Evolutionary conservation across 2,797 vertebrate species (phyloP).

Genomic region (Coreius guichenoti): DNA sequence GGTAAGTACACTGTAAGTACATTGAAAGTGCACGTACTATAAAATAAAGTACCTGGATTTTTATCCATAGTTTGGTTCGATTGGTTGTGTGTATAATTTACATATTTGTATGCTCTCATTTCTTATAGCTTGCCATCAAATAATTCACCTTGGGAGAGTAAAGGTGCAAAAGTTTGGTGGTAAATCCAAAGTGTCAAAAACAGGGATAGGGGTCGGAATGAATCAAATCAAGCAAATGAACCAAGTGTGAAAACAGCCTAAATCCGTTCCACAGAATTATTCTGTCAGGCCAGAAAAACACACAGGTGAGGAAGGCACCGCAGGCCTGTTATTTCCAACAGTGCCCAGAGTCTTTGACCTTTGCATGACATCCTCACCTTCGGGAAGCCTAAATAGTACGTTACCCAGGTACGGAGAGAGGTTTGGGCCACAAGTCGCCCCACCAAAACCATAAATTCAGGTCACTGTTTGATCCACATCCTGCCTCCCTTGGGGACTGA

Average conservation of each 20-base stretch:
- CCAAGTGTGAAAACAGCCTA: slow-evolving; percentile 16
- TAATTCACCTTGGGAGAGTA: neutral
- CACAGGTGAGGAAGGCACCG: slow-evolving; percentile 53
- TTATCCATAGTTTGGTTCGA: neutral
- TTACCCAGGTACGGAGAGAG: slow-evolving; percentile 43
- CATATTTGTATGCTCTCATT: neutral
- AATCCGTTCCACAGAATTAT: slow-evolving; percentile 38
- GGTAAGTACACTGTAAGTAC: too few species aligned
- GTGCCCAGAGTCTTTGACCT: slow-evolving; percentile 55
- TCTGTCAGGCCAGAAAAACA: slow-evolving; percentile 56
- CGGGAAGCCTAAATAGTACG: slow-evolving; percentile 49
- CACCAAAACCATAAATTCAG: slow-evolving; percentile 31
- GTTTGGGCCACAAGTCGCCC: slow-evolving; percentile 50
- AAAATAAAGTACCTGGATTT: too few species aligned
- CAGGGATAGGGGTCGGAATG: neutral
- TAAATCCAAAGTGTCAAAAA: neutral
- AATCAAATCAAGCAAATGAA: slow-evolving; percentile 25
- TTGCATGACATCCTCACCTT: slow-evolving; percentile 55
- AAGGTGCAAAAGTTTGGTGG: neutral
- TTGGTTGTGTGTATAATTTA: neutral
- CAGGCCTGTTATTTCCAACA: slow-evolving; percentile 51
- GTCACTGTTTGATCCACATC: slow-evolving; percentile 38
- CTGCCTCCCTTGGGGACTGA: slow-evolving; percentile 42
- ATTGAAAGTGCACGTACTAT: too few species aligned
- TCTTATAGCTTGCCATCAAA: neutral